Conservation (phyloP, 2,797 vertebrate genomes). For the Crax fasciolata region DNA sequence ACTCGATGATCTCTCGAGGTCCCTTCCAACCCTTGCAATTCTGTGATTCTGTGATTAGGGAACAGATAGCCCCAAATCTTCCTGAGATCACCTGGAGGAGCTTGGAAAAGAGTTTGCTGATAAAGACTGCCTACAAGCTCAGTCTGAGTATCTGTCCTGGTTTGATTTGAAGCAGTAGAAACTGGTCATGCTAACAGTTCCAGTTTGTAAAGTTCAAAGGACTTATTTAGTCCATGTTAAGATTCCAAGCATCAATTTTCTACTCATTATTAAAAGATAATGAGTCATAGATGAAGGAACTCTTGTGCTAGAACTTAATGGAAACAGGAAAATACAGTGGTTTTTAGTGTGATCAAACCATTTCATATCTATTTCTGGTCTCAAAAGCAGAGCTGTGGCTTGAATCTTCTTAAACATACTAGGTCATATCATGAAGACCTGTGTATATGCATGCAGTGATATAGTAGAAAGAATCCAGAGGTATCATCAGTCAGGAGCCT, state of each 20-base stretch:
- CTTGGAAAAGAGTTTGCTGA: background rate
- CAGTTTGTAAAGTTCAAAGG: background rate
- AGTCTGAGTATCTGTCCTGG: background rate
- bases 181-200: background rate
- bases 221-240: background rate
- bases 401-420: background rate
- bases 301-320: no score
- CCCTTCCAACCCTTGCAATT: no score
- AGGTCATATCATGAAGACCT: background rate
- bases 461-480: background rate
- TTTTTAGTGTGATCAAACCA: background rate
- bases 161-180: background rate
- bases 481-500: background rate
- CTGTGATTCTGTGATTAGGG: no score
- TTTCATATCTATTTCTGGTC: background rate
- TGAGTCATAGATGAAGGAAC: no score
- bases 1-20: no score
- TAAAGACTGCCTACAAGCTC: background rate
- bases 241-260: background rate
- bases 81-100: background rate
- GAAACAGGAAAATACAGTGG: background rate
- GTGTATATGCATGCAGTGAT: background rate
- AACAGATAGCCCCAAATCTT: background rate
- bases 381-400: background rate
- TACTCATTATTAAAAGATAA: background rate